Evolutionary conservation across 1,140 invertebrate species (phyloP), one percentile per base, ranked within the genome.

Genomic region (Sycobia sp.): DNA sequence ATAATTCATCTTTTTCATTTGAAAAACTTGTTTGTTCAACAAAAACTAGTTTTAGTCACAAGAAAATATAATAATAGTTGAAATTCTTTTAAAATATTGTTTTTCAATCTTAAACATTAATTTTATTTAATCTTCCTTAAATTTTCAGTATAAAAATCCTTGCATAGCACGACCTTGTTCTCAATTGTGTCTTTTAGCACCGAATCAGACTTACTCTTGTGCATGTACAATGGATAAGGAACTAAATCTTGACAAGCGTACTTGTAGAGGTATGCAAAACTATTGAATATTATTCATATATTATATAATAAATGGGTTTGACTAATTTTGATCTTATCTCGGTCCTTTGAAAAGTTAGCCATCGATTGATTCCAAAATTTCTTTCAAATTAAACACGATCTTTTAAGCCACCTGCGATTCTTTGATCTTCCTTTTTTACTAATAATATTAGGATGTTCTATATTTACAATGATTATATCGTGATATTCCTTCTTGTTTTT

Each of bases 121-220:
- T 39, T n/a, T 39, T 11, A 4, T 39, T n/a, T 4, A n/a, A 39
- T 46, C 3, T 46, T 46, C 4, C 13, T 25, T 20, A 29, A 7
- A 49, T 22, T 39, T 66, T 62, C 41, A 82, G 77, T 53, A 68
- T n/a, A 16, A 13, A 0, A 93, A 94, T 81, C 89, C 90, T 7
- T 97, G 95, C 75, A 71, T 71, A 18, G 67, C 78, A 44, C 78
- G 85, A 32, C 73, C 82, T 1, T 97, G 95, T 73, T 89, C 87
- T 20, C 89, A 96, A 72, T 73, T 97, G 18, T 97, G 95, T 71
- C 76, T 97, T 1, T 75, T 96, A 29, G 85, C 86, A 4, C 86
- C 87, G 1, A 79, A 79, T 22, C 79, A 71, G 0, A 81, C 75
- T 0, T 89, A 87, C 69, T 82, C 82, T 0, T 97, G 95, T 77